These are phyloP conservation scores for Ectobius pallidus DNA, from an alignment of 2,888 invertebrate species.

Conservation along the genomic window DNA sequence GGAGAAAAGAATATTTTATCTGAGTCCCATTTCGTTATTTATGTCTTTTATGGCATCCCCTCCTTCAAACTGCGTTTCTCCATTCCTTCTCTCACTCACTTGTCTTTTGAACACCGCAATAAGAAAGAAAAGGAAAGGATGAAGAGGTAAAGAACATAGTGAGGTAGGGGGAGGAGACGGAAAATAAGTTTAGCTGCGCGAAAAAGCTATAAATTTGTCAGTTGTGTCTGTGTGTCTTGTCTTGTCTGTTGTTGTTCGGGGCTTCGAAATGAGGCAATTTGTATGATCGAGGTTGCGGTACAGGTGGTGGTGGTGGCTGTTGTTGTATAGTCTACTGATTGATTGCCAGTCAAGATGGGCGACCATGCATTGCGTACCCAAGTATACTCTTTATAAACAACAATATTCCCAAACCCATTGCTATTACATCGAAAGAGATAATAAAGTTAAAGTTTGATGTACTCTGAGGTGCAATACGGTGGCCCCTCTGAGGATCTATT, in stretches of 20 bases:
- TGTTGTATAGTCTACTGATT: conserved; percentile 30
- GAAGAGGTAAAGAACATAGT: conserved; percentile 20
- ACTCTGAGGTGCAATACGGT: too few relatives aligned
- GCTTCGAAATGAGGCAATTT: conserved; percentile 43
- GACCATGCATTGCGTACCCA: conserved; percentile 18
- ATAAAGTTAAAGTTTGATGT: neutral
- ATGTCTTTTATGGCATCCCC: conserved; percentile 40
- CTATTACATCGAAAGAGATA: neutral
- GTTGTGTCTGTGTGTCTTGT: conserved; percentile 31
- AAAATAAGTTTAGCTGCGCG: conserved; percentile 41
- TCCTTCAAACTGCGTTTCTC: conserved; percentile 23
- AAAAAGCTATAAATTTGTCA: conserved; percentile 43
- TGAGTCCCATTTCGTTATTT: conserved; percentile 42
- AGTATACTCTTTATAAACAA: neutral
- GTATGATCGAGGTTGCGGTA: conserved; percentile 41
- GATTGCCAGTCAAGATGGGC: conserved; percentile 8
- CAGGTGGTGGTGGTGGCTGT: conserved; percentile 39
- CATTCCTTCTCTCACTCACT: conserved; percentile 11
- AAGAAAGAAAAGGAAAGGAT: conserved; percentile 18
- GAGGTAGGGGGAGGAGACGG: conserved; percentile 16
- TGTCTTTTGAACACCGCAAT: neutral
- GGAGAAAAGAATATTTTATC: conserved; percentile 43
- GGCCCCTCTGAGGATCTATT: too few relatives aligned
- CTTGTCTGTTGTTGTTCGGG: conserved; percentile 35
- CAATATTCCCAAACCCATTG: neutral